phyloP scores from a whole-genome alignment of 2,113 vertebrate species.

The Sakesphorus luctuosus region DNA sequence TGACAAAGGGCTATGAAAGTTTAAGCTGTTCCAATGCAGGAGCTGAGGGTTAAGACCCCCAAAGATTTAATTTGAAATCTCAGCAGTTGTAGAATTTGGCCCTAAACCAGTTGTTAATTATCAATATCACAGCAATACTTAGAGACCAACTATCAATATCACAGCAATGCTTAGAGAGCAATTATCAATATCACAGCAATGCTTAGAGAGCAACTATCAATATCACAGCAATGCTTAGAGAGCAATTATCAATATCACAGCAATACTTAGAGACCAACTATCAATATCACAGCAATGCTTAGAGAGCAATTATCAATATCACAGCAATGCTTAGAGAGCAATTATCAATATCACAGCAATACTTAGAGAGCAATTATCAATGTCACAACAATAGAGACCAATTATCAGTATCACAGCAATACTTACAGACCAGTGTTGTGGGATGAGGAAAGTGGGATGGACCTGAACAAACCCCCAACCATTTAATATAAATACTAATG shows the following conservation, averaged over 20 bases:
- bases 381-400: too few relatives aligned
- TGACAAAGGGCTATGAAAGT: neutral
- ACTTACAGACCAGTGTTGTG: neutral
- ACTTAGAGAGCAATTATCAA: too few relatives aligned
- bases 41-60: neutral
- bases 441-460: neutral
- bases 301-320: neutral
- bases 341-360: neutral
- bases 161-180: too few relatives aligned
- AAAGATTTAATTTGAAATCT: neutral
- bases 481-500: neutral
- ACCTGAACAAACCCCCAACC: neutral
- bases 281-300: neutral
- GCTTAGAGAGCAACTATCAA: too few relatives aligned
- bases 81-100: neutral
- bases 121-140: neutral
- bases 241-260: neutral
- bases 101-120: neutral
- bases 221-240: too few relatives aligned
- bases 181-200: neutral
- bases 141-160: neutral
- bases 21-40: neutral
- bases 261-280: too few relatives aligned
- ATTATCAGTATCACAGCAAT: too few relatives aligned
- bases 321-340: too few relatives aligned